Evolutionary conservation across 2,888 invertebrate species (phyloP), one percentile per base, ranked within the genome.

Genomic region (Biston stratarius): DNA sequence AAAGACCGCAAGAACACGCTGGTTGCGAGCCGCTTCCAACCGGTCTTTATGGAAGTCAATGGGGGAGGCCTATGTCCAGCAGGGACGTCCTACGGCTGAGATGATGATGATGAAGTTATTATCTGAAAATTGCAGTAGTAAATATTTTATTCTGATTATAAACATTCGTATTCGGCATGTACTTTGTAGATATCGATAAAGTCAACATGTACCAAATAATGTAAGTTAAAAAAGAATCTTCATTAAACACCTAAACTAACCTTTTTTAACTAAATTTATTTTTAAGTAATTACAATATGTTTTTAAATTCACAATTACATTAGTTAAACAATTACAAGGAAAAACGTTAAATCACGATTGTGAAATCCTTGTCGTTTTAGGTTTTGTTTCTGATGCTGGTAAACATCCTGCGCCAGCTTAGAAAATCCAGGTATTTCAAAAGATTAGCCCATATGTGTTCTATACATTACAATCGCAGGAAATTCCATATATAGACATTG

Each of bases 371-470:
- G 55, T 6, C 15, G 53, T 53, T 53, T 55, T 44, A 55, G 33
- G 42, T 55, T 55, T 15, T 42, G 42, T 55, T 33, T 36, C 15
- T 47, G 24, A 24, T n/a, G 10, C 6, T 34, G 6, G 51, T 51
- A 40, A 38, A 59, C 47, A 42, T 48, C 49, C 47, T 47, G 55
- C 42, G 55, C 15, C 2, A 55, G 40, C 11, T 40, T 55, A 55
- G 5, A 42, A 55, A 55, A 33, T n/a, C 24, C 55, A 42, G 55
- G 24, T 55, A 55, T 55, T 55, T 55, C 36, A 55, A 55, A 55
- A 55, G 55, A 55, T 55, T 55, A 55, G 42, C 42, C 40, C 33
- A 42, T 33, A 38, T 9, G n/a, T 8, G 15, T 15, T 15, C 40
- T 53, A 11, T 33, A 15, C n/a, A n/a, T 24, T 38, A 45, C 57